Base-by-base conservation (phyloP, 2,113 vertebrate genomes). In the Strix aluco region DNA sequence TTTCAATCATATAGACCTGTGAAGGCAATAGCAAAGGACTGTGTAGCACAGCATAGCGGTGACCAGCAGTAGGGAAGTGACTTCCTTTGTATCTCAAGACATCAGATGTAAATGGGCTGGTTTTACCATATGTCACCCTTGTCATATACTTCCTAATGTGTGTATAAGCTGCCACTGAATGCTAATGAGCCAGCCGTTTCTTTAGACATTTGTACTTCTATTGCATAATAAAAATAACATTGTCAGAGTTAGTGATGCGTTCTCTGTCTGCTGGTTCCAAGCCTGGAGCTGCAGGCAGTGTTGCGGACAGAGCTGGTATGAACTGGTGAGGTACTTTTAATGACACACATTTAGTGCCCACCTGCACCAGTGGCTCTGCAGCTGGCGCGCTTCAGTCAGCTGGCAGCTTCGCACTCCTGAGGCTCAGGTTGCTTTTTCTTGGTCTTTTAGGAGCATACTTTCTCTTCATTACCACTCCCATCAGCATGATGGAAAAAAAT, bases 91-190 rank as follows among this genome's bases (percentile, higher is more conserved):
- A 16, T 92, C 54, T 92, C 6, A 29, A 32, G 11, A 38, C 23
- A 81, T 6, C 19, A 30, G 16, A 46, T 86, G 54, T 65, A 93
- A 79, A 82, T 36, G 51, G 63, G 5, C 55, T 71, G 44, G 23
- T 87, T 93, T 81, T 79, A 92, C 55, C 44, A 23, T 86, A 44
- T 92, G 75, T 86, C 19, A 0, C 34, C 51, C 59, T 11, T 96
- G 26, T 94, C 83, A 59, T 54, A 11, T 9, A 49, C 29, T 67
- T 95, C 9, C 20, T 47, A 22, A 58, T 63, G 55, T 67, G n/a
- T 92, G 65, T 78, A 61, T 44, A 94, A 94, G 55, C 42, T 93
- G 47, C 83, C 72, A 54, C 62, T 34, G 54, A 23, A 83, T 92
- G 70, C 61, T 89, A 91, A 91, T 61, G 66, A 65, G 52, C 21